phyloP scores from a whole-genome alignment of 2,888 invertebrate genomes.

The Tachina grossa region DNA sequence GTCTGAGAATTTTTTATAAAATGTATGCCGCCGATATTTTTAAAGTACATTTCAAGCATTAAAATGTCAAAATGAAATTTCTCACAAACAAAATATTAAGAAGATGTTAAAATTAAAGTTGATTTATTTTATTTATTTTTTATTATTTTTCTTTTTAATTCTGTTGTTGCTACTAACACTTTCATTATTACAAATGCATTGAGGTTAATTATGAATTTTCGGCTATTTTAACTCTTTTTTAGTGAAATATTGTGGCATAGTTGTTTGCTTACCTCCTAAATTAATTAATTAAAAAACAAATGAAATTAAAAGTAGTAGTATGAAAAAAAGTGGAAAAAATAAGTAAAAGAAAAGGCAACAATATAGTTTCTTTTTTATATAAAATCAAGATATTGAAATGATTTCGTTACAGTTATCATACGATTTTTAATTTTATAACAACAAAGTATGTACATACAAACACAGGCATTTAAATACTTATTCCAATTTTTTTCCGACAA shows the following conservation, averaged over 20 bases:
- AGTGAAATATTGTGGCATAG: constrained; percentile 65
- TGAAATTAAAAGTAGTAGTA: constrained; percentile 39
- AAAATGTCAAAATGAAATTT: constrained; percentile 25
- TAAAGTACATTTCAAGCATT: constrained; percentile 53
- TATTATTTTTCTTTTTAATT: constrained; percentile 1
- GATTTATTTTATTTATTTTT: constrained; percentile 5
- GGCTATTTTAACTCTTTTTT: constrained; percentile 55
- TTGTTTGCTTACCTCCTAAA: constrained; percentile 68
- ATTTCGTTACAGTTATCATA: constrained; percentile 76
- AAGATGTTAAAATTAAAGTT: constrained; percentile 29
- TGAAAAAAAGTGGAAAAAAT: constrained; percentile 35
- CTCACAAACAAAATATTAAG: constrained; percentile 57
- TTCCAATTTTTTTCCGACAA: background rate
- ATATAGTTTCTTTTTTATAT: constrained; percentile 58
- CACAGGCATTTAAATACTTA: constrained; percentile 7
- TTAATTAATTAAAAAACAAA: constrained; percentile 53
- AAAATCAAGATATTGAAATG: constrained; percentile 76
- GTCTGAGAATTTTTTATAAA: constrained; percentile 34
- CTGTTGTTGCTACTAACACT: constrained; percentile 38
- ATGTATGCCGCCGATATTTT: constrained; percentile 27
- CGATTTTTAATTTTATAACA: constrained; percentile 31
- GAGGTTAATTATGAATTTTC: constrained; percentile 40
- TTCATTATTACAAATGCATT: constrained; percentile 42
- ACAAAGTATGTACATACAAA: constrained; percentile 25
- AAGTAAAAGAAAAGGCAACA: constrained; percentile 65